Conservation (phyloP, 1,140 invertebrate species). For the Cyphomyrmex costatus region DNA sequence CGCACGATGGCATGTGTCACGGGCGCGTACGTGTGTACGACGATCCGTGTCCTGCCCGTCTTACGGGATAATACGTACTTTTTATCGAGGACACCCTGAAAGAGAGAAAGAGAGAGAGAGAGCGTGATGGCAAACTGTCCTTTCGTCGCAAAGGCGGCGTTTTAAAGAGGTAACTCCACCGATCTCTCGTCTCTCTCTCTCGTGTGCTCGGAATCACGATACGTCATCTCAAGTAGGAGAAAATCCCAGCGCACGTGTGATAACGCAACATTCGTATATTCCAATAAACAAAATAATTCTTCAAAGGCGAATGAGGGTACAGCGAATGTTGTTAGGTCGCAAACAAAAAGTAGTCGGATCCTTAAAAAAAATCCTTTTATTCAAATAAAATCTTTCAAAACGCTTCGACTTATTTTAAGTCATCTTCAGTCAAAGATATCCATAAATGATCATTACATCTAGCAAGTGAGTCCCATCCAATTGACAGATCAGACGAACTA, state of each 20-base stretch:
- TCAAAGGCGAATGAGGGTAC: no score
- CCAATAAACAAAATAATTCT: no score
- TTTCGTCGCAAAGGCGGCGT: slow-evolving; percentile 56
- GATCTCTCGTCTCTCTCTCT: neutral
- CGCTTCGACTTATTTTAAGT: no score
- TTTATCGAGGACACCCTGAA: slow-evolving; percentile 22
- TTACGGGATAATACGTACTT: slow-evolving; percentile 53
- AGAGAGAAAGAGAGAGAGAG: neutral
- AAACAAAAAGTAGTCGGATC: no score
- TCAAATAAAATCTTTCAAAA: no score
- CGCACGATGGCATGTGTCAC: slow-evolving; percentile 35
- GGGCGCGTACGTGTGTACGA: slow-evolving; percentile 29
- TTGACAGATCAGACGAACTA: no score
- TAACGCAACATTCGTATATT: no score
- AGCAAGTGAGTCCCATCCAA: no score
- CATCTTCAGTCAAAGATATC: no score
- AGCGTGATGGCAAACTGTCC: slow-evolving; percentile 52
- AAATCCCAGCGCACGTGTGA: neutral
- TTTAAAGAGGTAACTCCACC: slow-evolving; percentile 8
- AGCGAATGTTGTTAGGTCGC: no score
- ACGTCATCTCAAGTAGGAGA: neutral
- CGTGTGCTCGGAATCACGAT: slow-evolving; percentile 27
- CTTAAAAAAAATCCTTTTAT: no score
- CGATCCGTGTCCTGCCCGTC: slow-evolving; percentile 35
- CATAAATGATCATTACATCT: no score